Evolutionary conservation across 2,888 invertebrate genomes (phyloP), one percentile per base, ranked within the genome.

Genomic region (Chironomus tentans): DNA sequence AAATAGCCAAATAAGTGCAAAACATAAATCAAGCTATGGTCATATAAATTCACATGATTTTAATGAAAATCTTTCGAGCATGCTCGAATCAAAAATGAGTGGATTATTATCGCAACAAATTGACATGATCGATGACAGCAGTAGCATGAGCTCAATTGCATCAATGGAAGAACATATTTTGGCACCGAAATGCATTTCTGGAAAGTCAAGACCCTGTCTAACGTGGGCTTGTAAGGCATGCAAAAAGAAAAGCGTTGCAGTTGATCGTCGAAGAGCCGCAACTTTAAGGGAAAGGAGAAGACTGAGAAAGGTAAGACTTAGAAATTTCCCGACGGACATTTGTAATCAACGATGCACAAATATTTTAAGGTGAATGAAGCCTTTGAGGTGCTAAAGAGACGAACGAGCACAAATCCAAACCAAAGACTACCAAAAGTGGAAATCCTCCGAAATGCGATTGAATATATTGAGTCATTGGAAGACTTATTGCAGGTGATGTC

Each of bases 141-240:
- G 81, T 68, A 82, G 84, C 68, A 81, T 83, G 68, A 83, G 83
- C 48, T 82, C 82, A 3, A 47, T 47, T 62, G 71, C 70, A 13
- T 69, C 71, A 3, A 68, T n/a, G 22, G 70, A 70, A 18, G 83
- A 84, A 77, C 84, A 84, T 79, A 84, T 84, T 48, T 79, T 84
- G 78, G 82, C 85, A 68, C 82, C 87, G 77, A 80, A 83, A 79
- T 83, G 87, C 82, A 82, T 87, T 80, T 81, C 83, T 77, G 82
- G 83, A 4, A 83, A 82, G 78, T 77, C 89, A 70, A 86, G 94
- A 78, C 89, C 93, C 77, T 98, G 97, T 81, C 86, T 98, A 61
- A 89, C 97, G 12, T 98, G 97, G 97, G 97, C 97, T 2, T 98
- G 98, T 84, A 97, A 97, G 82, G 96, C 97, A 0, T 97, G 97